A percentile compares a stretch with the other conserved stretches of the same genome.
These are phyloP conservation scores for Seira ritae DNA, from an alignment of 2,888 invertebrate species.

Conservation along the genomic window DNA sequence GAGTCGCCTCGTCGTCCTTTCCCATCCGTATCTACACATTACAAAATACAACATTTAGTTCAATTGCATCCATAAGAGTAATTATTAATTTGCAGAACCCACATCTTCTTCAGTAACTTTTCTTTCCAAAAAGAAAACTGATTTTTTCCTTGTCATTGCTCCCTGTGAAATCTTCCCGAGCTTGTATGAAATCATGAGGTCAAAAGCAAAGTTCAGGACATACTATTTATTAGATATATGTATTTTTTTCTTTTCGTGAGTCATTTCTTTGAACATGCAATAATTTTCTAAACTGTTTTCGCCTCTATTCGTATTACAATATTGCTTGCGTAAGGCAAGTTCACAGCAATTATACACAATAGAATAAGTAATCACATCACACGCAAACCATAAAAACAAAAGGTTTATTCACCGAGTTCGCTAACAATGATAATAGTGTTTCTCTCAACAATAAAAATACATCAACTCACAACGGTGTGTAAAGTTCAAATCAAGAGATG, in stretches of 20 bases:
- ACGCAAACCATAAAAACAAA: slow-evolving; percentile 6
- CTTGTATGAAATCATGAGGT: not conserved
- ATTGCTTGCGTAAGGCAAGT: not conserved
- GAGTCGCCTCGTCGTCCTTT: slow-evolving; percentile 64
- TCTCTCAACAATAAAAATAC: too few relatives aligned
- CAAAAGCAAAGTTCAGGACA: not conserved
- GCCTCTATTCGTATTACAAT: not conserved
- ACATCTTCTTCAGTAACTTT: not conserved
- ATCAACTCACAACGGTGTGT: too few relatives aligned
- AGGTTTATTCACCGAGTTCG: slow-evolving; percentile 1
- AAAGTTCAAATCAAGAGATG: too few relatives aligned
- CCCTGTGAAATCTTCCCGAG: not conserved
- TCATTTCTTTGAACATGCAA: not conserved
- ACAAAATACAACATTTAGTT: not conserved
- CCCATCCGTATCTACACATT: slow-evolving; percentile 57
- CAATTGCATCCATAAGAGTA: not conserved
- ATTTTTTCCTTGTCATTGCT: slow-evolving; percentile 9
- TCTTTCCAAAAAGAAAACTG: not conserved
- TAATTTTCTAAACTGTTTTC: not conserved
- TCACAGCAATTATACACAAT: not conserved
- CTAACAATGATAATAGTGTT: too few relatives aligned
- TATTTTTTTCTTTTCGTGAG: not conserved
- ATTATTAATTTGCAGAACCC: not conserved
- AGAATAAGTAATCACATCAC: not conserved
- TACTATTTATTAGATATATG: not conserved